Evolutionary conservation across 2,113 vertebrate species (phyloP).

Genomic region (Baryphthengus martii): DNA sequence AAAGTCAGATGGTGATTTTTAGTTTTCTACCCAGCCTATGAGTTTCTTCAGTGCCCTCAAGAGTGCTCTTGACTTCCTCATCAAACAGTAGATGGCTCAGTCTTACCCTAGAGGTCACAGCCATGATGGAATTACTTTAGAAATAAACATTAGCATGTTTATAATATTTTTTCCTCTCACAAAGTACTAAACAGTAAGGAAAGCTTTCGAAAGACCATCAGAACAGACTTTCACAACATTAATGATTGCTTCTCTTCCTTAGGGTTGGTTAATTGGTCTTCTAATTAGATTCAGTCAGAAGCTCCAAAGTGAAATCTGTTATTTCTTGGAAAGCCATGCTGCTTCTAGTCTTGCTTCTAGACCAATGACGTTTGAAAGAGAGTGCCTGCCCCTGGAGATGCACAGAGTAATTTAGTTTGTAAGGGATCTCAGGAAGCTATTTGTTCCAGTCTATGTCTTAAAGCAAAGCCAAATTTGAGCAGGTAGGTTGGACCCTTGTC

Average conservation of each 20-base stretch:
- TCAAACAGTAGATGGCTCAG: neutral
- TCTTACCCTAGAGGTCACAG: neutral
- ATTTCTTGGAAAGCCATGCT: neutral
- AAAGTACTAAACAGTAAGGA: neutral
- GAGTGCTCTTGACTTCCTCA: neutral
- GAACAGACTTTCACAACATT: neutral
- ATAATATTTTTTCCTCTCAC: neutral
- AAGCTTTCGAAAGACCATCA: neutral
- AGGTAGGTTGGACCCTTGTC: neutral
- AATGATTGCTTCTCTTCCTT: neutral
- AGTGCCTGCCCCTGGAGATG: neutral
- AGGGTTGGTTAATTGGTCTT: neutral
- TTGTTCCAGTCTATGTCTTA: neutral
- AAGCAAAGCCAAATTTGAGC: neutral
- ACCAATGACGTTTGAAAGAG: neutral
- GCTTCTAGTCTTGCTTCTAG: neutral
- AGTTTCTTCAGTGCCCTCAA: neutral
- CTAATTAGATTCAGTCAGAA: neutral
- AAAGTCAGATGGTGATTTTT: constrained; percentile 28
- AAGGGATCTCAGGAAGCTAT: neutral
- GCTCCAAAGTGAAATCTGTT: neutral
- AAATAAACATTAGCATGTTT: neutral
- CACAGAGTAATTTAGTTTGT: neutral
- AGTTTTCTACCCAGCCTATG: neutral
- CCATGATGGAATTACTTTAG: neutral